Conservation (phyloP, 2,113 vertebrate species). For the Cnemophilus loriae region DNA sequence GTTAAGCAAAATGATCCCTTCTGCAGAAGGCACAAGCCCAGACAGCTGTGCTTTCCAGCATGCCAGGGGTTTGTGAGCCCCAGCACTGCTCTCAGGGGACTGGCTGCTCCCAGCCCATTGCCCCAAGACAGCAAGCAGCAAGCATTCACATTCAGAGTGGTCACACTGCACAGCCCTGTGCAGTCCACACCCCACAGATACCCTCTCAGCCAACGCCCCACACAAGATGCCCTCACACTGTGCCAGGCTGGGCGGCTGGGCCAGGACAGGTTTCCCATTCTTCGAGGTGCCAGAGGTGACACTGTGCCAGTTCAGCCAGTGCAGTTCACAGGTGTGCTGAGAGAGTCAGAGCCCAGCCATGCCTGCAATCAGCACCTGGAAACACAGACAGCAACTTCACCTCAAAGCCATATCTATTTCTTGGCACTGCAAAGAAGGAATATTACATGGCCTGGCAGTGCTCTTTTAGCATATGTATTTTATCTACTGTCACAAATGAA, state of each 20-base stretch:
- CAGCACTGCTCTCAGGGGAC: not conserved
- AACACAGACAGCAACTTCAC: not conserved
- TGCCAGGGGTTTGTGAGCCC: not conserved
- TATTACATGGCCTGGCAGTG: not conserved
- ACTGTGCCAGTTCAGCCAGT: accelerated
- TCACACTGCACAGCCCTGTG: not conserved
- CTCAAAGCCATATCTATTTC: not conserved
- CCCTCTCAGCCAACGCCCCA: no score
- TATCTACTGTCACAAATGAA: not conserved
- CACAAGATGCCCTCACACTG: no score
- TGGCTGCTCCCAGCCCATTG: accelerated
- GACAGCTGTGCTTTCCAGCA: not conserved
- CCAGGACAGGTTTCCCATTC: not conserved
- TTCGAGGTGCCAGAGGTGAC: not conserved
- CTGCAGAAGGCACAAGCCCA: not conserved
- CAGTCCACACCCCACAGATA: accelerated
- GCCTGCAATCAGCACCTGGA: not conserved
- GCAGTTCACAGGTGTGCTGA: accelerated
- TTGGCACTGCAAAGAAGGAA: not conserved
- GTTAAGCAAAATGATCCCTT: not conserved
- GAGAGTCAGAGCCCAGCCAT: not conserved
- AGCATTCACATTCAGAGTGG: accelerated
- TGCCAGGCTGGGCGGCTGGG: not conserved
- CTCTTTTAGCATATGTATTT: not conserved
- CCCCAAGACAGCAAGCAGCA: not conserved